Evolutionary conservation across 1,140 invertebrate genomes (phyloP).

Genomic region (Macrobrachium rosenbergii): DNA sequence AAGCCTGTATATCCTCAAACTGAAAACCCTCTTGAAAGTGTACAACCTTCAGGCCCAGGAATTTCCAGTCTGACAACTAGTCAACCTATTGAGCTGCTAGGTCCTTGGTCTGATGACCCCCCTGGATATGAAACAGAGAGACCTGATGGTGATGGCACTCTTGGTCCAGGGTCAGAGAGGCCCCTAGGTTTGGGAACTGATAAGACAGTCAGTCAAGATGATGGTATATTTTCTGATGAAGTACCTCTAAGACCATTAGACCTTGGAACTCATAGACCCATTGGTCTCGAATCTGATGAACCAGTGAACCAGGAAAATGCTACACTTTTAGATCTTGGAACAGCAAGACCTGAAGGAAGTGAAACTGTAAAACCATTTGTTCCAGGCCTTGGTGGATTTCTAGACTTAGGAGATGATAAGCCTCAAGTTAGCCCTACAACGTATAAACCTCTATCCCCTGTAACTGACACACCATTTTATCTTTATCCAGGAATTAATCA

Average conservation of each 20-base stretch:
- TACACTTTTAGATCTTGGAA: background rate
- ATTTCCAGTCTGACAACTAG: too few species aligned
- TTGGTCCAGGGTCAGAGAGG: too few species aligned
- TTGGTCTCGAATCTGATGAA: background rate
- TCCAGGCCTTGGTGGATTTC: background rate
- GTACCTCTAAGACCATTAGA: background rate
- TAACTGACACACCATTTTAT: background rate
- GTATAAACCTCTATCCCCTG: background rate
- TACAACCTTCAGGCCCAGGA: too few species aligned
- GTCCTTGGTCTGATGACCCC: too few species aligned
- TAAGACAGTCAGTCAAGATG: too few species aligned
- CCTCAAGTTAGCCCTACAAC: background rate
- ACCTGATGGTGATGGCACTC: too few species aligned
- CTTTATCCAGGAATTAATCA: background rate
- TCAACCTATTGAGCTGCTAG: too few species aligned
- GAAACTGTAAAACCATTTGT: conserved; percentile 9
- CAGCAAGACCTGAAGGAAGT: background rate
- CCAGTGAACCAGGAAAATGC: background rate
- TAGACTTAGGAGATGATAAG: background rate
- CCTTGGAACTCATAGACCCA: background rate
- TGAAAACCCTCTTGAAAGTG: background rate
- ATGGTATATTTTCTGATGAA: too few species aligned
- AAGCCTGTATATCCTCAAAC: too few species aligned
- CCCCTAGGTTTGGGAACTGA: too few species aligned
- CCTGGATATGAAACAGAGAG: too few species aligned